These are phyloP conservation scores for Malachius bipustulatus DNA, from an alignment of 2,888 invertebrate genomes.

Conservation along the genomic window DNA sequence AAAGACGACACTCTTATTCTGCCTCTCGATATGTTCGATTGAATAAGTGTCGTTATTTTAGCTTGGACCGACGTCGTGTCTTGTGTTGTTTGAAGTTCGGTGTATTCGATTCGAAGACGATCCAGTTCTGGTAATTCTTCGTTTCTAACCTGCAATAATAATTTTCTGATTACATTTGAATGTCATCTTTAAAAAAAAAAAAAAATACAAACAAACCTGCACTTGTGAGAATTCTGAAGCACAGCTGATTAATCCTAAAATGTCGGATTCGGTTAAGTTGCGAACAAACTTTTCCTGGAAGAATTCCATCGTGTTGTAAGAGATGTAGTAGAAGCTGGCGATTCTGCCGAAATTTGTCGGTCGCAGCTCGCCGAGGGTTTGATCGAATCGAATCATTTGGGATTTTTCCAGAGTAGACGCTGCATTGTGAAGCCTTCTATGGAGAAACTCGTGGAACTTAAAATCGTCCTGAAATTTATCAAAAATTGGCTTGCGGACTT, in stretches of 20 bases:
- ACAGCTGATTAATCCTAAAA: slow-evolving; percentile 81
- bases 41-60: slow-evolving; percentile 90
- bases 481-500: too few species aligned
- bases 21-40: slow-evolving; percentile 76
- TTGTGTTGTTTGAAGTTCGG: slow-evolving; percentile 67
- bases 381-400: slow-evolving; percentile 86
- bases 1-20: slow-evolving; percentile 73
- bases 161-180: background rate
- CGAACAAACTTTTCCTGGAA: slow-evolving; percentile 75
- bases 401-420: slow-evolving; percentile 83
- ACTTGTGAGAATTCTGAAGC: slow-evolving; percentile 93
- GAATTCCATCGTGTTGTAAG: slow-evolving; percentile 85
- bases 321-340: slow-evolving; percentile 96
- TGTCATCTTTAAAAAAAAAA: background rate
- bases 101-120: slow-evolving; percentile 55
- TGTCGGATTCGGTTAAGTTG: slow-evolving; percentile 74
- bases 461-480: slow-evolving; percentile 59
- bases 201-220: slow-evolving; percentile 40
- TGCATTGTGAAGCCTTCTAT: slow-evolving; percentile 64
- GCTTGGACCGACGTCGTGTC: slow-evolving; percentile 84
- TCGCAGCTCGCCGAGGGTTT: slow-evolving; percentile 67
- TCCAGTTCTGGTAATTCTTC: slow-evolving; percentile 91
- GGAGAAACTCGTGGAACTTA: slow-evolving; percentile 61
- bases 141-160: slow-evolving; percentile 60
- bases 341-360: slow-evolving; percentile 86